These are phyloP conservation scores for Nanorana parkeri DNA, from an alignment of 2,113 vertebrate genomes.

Conservation along the genomic window DNA sequence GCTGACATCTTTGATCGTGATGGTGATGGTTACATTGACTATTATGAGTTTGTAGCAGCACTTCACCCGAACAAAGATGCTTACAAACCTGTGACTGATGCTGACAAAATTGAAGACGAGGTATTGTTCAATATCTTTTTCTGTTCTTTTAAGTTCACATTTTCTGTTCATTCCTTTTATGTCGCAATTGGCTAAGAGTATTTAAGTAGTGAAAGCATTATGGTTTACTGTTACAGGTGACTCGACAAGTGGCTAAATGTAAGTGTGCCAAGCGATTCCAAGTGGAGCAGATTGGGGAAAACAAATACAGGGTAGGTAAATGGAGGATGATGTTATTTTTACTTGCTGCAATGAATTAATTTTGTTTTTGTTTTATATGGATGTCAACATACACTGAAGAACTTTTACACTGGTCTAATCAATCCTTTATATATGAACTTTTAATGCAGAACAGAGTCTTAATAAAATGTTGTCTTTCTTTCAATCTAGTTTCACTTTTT, in stretches of 20 bases:
- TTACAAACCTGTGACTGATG: constrained; percentile 95
- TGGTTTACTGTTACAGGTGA: constrained; percentile 79
- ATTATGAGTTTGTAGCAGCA: constrained; percentile 97
- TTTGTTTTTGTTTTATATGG: too few relatives aligned
- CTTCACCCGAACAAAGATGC: constrained; percentile 98
- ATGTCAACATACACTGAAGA: too few relatives aligned
- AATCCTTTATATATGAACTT: too few relatives aligned
- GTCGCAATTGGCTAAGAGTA: not conserved
- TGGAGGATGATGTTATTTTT: too few relatives aligned
- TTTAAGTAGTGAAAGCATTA: not conserved
- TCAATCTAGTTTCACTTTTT: too few relatives aligned
- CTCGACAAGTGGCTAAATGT: constrained; percentile 96
- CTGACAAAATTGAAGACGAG: constrained; percentile 99
- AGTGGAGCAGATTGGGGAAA: constrained; percentile 98
- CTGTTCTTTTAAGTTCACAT: not conserved
- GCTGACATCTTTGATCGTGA: constrained; percentile 98
- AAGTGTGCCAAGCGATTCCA: constrained; percentile 98
- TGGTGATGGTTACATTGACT: constrained; percentile 97
- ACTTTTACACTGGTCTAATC: too few relatives aligned
- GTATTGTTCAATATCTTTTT: constrained; percentile 64
- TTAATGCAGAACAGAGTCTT: too few relatives aligned
- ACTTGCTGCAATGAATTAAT: too few relatives aligned
- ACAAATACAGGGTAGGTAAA: constrained; percentile 94
- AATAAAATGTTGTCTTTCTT: too few relatives aligned
- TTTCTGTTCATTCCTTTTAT: not conserved